These are phyloP conservation scores for Amblyteles armatorius DNA, from an alignment of 2,888 invertebrate species.

Conservation along the genomic window DNA sequence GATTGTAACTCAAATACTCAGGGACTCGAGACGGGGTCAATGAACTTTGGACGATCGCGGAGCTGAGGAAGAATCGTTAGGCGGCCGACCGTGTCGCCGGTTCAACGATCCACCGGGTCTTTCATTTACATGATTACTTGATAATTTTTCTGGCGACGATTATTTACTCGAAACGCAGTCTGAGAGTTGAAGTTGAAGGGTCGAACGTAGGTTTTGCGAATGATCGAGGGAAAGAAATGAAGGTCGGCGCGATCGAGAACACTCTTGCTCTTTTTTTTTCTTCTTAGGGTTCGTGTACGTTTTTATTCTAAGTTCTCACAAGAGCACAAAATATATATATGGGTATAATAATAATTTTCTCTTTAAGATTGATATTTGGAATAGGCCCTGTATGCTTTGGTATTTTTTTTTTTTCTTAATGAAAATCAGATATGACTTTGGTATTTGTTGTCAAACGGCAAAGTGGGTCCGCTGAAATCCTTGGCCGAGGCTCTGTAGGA, in stretches of 20 bases:
- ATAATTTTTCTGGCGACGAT: background rate
- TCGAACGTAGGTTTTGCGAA: background rate
- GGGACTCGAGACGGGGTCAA: background rate
- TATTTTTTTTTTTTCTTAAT: conserved; percentile 5
- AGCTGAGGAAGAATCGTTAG: conserved; percentile 25
- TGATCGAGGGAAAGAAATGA: conserved; percentile 32
- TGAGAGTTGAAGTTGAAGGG: background rate
- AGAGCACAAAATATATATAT: conserved; percentile 40
- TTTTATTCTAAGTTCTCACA: conserved; percentile 28
- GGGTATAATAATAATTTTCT: conserved; percentile 1
- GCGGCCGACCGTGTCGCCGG: conserved; percentile 34
- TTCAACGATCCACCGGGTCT: conserved; percentile 1
- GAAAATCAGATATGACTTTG: conserved; percentile 30
- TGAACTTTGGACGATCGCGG: background rate
- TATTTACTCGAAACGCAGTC: background rate
- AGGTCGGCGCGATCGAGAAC: background rate
- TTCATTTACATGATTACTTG: conserved; percentile 40
- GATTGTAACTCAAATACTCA: background rate
- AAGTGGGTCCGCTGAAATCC: conserved; percentile 86
- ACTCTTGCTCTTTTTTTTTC: background rate
- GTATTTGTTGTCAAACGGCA: conserved; percentile 82
- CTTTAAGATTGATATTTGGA: conserved; percentile 26
- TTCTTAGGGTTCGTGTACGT: background rate
- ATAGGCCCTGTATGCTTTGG: conserved; percentile 24
- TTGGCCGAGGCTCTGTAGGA: conserved; percentile 86